Evolutionary conservation across 2,113 vertebrate genomes (phyloP).

Genomic region (Hydrochoerus hydrochaeris): DNA sequence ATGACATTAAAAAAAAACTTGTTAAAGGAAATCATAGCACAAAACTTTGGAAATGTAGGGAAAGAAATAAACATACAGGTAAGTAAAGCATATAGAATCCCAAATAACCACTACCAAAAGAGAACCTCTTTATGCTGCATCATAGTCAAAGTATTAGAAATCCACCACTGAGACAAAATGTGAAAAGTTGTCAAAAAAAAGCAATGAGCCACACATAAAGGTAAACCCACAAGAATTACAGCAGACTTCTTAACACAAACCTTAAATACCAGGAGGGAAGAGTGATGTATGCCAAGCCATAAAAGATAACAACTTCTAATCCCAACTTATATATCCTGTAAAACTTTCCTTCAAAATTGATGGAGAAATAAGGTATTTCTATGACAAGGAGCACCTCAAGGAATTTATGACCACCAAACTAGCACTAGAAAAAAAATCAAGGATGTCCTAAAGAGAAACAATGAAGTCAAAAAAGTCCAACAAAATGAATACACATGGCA

Average conservation of each 20-base stretch:
- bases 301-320: not conserved
- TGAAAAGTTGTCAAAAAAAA: not conserved
- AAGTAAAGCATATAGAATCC: not conserved
- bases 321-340: not conserved
- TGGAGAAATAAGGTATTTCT: not conserved
- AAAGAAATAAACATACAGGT: not conserved
- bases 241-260: not conserved
- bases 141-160: not conserved
- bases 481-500: not conserved
- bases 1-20: not conserved
- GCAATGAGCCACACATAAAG: not conserved
- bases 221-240: not conserved
- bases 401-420: not conserved
- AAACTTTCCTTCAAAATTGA: not conserved
- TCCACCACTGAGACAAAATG: not conserved
- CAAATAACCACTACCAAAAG: not conserved
- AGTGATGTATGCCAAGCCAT: not conserved
- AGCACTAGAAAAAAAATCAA: not conserved
- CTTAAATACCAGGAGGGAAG: not conserved
- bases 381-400: not conserved
- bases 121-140: not conserved
- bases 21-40: not conserved
- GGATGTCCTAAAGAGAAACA: not conserved
- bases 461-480: not conserved
- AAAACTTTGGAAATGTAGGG: not conserved